A percentile compares a stretch with the other conserved stretches of the same genome.
Conservation (phyloP, 2,797 vertebrate genomes). For the Hydrocynus forskahlii region DNA sequence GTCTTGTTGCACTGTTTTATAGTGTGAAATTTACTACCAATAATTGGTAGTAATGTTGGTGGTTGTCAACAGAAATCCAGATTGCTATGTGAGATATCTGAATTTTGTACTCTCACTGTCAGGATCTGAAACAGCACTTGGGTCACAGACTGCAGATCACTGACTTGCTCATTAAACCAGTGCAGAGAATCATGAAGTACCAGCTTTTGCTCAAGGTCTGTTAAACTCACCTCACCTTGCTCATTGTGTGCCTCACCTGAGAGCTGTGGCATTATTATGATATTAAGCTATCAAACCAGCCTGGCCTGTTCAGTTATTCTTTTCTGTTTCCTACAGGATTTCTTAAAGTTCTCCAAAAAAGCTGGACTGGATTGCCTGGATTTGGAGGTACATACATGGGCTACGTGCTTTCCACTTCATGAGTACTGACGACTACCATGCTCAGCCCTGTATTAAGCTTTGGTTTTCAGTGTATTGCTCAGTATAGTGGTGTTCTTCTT, state of each 20-base stretch:
- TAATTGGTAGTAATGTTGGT: no score
- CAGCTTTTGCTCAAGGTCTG: conserved; percentile 95
- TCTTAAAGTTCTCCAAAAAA: conserved; percentile 95
- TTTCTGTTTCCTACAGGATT: conserved; percentile 79
- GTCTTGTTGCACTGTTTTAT: neutral
- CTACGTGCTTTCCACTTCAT: neutral
- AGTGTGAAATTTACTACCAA: neutral
- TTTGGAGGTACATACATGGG: conserved; percentile 83
- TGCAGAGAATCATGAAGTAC: conserved; percentile 98
- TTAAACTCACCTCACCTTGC: conserved; percentile 1
- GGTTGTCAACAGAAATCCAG: no score
- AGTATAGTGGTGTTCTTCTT: conserved; percentile 28
- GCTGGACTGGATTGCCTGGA: conserved; percentile 90
- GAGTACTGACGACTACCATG: neutral
- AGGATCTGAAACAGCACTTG: conserved; percentile 94
- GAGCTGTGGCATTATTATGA: conserved; percentile 11
- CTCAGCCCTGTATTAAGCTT: neutral
- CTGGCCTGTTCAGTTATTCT: neutral
- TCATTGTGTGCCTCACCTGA: conserved; percentile 21
- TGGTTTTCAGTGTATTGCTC: neutral
- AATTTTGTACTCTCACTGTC: neutral
- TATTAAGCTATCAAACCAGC: neutral
- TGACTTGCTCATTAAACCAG: conserved; percentile 93
- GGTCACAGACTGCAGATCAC: conserved; percentile 93
- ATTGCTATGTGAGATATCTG: neutral